phyloP scores from a whole-genome alignment of 2,113 vertebrate genomes.

The Myodes glareolus region DNA sequence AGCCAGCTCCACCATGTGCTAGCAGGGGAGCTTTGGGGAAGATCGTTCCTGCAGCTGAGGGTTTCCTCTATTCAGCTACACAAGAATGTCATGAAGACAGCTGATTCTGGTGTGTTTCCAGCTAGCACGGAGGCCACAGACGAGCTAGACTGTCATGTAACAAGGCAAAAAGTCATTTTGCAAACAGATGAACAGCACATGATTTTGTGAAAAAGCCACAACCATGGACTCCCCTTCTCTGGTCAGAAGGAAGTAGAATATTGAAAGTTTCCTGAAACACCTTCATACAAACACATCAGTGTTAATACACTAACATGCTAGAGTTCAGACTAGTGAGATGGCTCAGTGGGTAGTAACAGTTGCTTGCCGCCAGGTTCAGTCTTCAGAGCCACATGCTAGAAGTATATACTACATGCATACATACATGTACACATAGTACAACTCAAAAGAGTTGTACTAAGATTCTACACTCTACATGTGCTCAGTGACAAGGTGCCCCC shows the following conservation, averaged over 20 bases:
- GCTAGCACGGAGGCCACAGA: background rate
- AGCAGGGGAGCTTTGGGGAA: background rate
- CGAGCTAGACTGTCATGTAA: background rate
- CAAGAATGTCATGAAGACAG: background rate
- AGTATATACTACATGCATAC: too few relatives aligned
- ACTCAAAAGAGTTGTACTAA: too few relatives aligned
- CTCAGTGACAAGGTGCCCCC: too few relatives aligned
- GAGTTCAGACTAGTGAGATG: background rate
- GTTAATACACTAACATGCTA: background rate
- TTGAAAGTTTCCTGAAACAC: background rate
- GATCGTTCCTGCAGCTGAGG: background rate
- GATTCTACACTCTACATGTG: background rate
- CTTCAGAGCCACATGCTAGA: background rate
- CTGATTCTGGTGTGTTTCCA: background rate
- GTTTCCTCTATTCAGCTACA: background rate
- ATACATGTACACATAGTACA: too few relatives aligned
- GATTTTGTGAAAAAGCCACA: background rate
- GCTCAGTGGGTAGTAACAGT: background rate
- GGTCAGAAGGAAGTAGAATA: background rate
- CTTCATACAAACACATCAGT: background rate
- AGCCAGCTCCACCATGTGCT: background rate
- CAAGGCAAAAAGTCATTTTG: background rate
- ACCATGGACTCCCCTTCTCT: constrained; percentile 1
- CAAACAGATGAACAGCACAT: background rate
- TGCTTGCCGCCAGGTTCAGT: background rate